Evolutionary conservation across 2,113 vertebrate species (phyloP).

Genomic region (Oxygymnocypris stewartii): DNA sequence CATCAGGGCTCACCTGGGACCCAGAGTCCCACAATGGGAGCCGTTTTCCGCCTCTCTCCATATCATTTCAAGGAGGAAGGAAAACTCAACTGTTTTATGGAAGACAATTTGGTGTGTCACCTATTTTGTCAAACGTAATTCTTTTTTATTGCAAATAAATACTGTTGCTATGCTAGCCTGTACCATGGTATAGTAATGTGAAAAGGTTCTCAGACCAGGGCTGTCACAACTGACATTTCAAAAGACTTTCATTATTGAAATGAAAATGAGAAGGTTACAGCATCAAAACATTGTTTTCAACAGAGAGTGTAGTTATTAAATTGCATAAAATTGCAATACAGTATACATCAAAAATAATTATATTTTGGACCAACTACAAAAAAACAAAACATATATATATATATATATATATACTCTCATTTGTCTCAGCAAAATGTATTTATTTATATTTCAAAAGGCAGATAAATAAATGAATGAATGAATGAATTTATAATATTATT

Average conservation of each 20-base stretch:
- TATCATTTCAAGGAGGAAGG: constrained; percentile 28
- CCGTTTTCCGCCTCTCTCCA: constrained; percentile 54
- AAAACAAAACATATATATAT: too few species aligned
- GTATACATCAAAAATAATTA: too few species aligned
- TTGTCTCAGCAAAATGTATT: too few species aligned
- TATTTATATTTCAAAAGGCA: too few species aligned
- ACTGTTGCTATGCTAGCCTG: neutral
- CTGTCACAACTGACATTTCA: neutral
- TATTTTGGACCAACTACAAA: too few species aligned
- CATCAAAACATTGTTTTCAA: neutral
- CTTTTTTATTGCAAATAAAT: neutral
- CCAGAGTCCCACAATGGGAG: constrained; percentile 48
- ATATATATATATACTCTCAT: too few species aligned
- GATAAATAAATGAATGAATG: too few species aligned
- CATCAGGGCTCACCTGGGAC: constrained; percentile 83
- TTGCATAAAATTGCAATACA: neutral
- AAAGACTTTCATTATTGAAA: neutral
- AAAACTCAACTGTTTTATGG: neutral
- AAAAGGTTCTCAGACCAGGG: neutral
- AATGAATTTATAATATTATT: neutral
- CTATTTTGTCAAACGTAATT: neutral
- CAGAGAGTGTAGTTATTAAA: neutral
- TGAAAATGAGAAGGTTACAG: neutral
- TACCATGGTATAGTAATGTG: neutral
- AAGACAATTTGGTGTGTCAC: neutral